Base-by-base conservation (phyloP, 1,140 invertebrate genomes). In the Listronotus oregonensis region DNA sequence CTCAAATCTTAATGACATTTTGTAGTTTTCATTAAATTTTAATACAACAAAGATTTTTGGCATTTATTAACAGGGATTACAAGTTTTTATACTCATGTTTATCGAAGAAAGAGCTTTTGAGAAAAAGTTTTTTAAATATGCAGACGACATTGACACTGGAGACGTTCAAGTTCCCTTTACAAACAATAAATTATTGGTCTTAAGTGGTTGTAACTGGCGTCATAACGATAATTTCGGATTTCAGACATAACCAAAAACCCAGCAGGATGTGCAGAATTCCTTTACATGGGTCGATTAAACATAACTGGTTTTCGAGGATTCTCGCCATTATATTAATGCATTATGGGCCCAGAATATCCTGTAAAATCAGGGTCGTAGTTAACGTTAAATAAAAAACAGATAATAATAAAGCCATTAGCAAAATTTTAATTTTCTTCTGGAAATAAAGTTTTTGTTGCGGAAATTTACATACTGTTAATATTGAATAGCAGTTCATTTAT, bases 151-250 rank as follows among this genome's bases (percentile, higher is more conserved):
- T 61, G 46, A 61, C 40, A n/a, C 37, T 14, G 50, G 50, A 14
- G n/a, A 32, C 50, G 34, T 52, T 39, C 50, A 12, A 32, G 27
- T n/a, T 39, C 50, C 50, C 50, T 39, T 52, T 27, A n/a, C 27
- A 14, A 50, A 40, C 34, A 61, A 61, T 61, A 61, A 61, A 61
- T 61, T 61, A 50, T 51, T 21, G 39, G 15, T 15, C 37, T 51
- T 61, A 61, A 50, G 58, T 61, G 58, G 46, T 51, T 51, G 58
- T 61, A 61, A 61, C 58, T 40, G 46, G 42, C 46, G 46, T 51
- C 46, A 61, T 61, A 61, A 61, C 58, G 58, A 61, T 61, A 61
- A 61, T 61, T 61, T 61, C 46, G 17, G 58, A 61, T 61, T 61
- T 61, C 58, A 51, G 47, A 51, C 58, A 50, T 50, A 50, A 61